Evolutionary conservation across 2,888 invertebrate genomes (phyloP).

Genomic region (Dolichomitus sp.): DNA sequence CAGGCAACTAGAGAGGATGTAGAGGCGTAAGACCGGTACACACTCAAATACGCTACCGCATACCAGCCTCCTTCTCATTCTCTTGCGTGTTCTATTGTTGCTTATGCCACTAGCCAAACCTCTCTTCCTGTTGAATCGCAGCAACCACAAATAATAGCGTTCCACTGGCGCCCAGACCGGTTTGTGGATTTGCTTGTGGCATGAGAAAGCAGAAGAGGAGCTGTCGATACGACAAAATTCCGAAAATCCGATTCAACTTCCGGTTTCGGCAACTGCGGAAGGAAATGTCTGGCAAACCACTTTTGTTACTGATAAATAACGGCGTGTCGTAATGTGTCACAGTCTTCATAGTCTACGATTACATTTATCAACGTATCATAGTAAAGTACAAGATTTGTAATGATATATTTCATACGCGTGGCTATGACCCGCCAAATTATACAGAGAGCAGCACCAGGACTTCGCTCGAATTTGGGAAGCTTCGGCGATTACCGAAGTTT

Average conservation of each 20-base stretch:
- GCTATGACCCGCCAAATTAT: no score
- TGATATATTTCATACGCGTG: no score
- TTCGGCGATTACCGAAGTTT: no score
- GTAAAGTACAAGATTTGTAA: no score
- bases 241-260: conserved; percentile 32
- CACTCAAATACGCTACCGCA: conserved; percentile 47
- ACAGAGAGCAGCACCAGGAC: no score
- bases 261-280: background rate
- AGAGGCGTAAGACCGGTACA: conserved; percentile 38
- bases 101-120: conserved; percentile 20
- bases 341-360: no score
- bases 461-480: no score
- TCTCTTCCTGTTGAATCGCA: conserved; percentile 40
- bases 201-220: background rate
- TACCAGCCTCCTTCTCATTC: conserved; percentile 44
- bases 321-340: background rate
- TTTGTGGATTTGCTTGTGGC: background rate
- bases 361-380: no score
- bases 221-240: conserved; percentile 13
- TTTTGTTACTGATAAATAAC: conserved; percentile 10
- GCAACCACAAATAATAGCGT: conserved; percentile 59
- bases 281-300: background rate
- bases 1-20: conserved; percentile 19
- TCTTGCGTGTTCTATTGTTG: conserved; percentile 38
- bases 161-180: background rate